A percentile compares a stretch with the other conserved stretches of the same genome.
Evolutionary conservation across 2,888 invertebrate genomes (phyloP).

Genomic region (Schrankia costaestrigalis): DNA sequence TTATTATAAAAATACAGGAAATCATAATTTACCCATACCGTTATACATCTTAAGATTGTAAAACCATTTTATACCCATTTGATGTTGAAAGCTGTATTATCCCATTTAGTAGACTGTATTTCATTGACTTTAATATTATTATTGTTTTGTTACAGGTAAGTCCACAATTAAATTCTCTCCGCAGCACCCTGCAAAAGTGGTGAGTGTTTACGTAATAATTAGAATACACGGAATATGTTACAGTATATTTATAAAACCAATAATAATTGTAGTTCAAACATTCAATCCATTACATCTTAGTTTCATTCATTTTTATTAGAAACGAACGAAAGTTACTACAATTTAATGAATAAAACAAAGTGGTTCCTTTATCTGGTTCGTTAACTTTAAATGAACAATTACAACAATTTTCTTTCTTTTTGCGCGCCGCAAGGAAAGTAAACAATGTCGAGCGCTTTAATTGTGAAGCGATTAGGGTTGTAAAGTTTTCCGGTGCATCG

Average conservation of each 20-base stretch:
- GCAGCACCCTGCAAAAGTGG: slow-evolving; percentile 17
- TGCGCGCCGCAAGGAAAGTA: slow-evolving; percentile 58
- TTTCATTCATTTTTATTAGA: too few relatives aligned
- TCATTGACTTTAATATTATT: slow-evolving; percentile 35
- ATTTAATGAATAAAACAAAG: slow-evolving; percentile 4
- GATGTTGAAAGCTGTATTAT: too few relatives aligned
- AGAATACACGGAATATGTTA: slow-evolving; percentile 5
- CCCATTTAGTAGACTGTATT: not conserved
- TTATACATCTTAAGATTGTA: too few relatives aligned
- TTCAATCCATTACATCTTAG: not conserved
- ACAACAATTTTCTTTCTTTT: slow-evolving; percentile 24
- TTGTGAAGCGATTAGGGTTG: slow-evolving; percentile 74
- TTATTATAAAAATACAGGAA: too few relatives aligned
- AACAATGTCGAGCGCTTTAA: slow-evolving; percentile 64
- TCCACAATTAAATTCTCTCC: slow-evolving; percentile 30
- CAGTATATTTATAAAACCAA: slow-evolving; percentile 3
- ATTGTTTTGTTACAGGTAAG: slow-evolving; percentile 55
- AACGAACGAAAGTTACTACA: too few relatives aligned
- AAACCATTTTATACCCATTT: too few relatives aligned
- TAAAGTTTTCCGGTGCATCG: slow-evolving; percentile 76
- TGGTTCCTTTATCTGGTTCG: slow-evolving; percentile 17
- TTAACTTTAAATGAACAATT: slow-evolving; percentile 27
- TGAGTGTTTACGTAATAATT: slow-evolving; percentile 27
- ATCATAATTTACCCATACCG: too few relatives aligned
- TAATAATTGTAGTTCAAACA: not conserved